A percentile compares a stretch with the other conserved stretches of the same genome.
Evolutionary conservation across 2,888 invertebrate genomes (phyloP).

Genomic region (Platypus cylindrus): DNA sequence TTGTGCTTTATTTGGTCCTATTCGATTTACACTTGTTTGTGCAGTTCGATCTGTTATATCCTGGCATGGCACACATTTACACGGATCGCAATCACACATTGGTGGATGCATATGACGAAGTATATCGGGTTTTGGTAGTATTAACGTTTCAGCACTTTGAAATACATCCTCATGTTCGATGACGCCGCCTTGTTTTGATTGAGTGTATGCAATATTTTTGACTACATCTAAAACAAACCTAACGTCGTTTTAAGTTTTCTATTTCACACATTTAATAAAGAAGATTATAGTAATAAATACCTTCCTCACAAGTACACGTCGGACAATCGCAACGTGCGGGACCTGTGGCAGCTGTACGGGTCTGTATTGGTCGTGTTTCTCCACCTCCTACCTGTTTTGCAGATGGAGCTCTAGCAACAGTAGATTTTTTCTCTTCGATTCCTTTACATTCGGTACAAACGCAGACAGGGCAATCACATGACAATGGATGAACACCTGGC

Average conservation of each 20-base stretch:
- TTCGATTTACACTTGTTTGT: too few species aligned
- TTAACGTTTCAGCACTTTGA: constrained; percentile 7
- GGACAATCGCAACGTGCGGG: constrained; percentile 16
- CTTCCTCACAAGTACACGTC: constrained; percentile 16
- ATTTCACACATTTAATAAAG: too few species aligned
- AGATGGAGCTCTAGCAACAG: neutral
- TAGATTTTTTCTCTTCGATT: neutral
- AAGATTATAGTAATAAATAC: too few species aligned
- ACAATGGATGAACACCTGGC: too few species aligned
- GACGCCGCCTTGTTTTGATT: too few species aligned
- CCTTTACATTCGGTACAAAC: neutral
- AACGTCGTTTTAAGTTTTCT: too few species aligned
- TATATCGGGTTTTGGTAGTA: constrained; percentile 6
- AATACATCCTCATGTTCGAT: neutral
- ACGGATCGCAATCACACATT: neutral
- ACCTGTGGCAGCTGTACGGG: neutral
- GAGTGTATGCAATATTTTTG: too few species aligned
- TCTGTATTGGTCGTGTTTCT: neutral
- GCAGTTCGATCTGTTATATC: too few species aligned
- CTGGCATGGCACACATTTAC: neutral
- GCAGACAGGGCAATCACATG: neutral
- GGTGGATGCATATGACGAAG: constrained; percentile 2
- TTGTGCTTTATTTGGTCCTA: too few species aligned
- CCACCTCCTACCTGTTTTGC: constrained; percentile 1
- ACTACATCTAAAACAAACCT: too few species aligned